Evolutionary conservation across 2,113 vertebrate genomes (phyloP).

Genomic region (Potamarius usumacintae): DNA sequence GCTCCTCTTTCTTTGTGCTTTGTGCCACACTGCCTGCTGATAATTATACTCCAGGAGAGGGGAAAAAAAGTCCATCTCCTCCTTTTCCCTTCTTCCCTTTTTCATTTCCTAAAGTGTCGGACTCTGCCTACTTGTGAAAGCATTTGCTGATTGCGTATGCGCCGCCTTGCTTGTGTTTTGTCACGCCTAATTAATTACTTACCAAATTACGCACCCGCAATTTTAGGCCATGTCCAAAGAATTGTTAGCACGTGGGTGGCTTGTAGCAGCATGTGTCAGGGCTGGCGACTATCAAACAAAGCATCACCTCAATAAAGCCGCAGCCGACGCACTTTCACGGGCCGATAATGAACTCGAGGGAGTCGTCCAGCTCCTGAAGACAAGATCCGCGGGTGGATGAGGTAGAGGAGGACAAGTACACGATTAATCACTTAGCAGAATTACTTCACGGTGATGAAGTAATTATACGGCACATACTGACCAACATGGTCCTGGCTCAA

Average conservation of each 20-base stretch:
- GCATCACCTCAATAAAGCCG: slow-evolving; percentile 24
- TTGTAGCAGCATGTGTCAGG: slow-evolving; percentile 25
- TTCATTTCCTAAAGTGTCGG: slow-evolving; percentile 31
- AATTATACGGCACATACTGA: slow-evolving; percentile 73
- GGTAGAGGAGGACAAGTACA: slow-evolving; percentile 30
- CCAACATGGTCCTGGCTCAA: slow-evolving; percentile 70
- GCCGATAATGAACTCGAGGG: slow-evolving; percentile 36
- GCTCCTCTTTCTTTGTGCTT: slow-evolving; percentile 16
- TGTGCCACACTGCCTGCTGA: slow-evolving; percentile 38
- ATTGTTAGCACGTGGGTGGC: slow-evolving; percentile 43
- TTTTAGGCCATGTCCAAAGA: slow-evolving; percentile 52
- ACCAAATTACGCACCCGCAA: slow-evolving; percentile 53
- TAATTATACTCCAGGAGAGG: slow-evolving; percentile 46
- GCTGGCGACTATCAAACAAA: slow-evolving; percentile 29
- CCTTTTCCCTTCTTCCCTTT: neutral
- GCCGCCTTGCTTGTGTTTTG: slow-evolving; percentile 60
- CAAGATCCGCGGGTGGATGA: neutral
- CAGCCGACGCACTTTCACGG: slow-evolving; percentile 7
- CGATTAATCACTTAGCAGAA: slow-evolving; percentile 72
- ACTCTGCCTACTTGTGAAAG: slow-evolving; percentile 35
- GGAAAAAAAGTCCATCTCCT: neutral
- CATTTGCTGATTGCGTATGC: slow-evolving; percentile 48
- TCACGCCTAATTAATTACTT: slow-evolving; percentile 68
- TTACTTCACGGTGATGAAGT: slow-evolving; percentile 70
- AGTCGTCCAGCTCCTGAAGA: slow-evolving; percentile 17